Evolutionary conservation across 2,797 vertebrate genomes (phyloP).

Genomic region (Diglossa cyanea): DNA sequence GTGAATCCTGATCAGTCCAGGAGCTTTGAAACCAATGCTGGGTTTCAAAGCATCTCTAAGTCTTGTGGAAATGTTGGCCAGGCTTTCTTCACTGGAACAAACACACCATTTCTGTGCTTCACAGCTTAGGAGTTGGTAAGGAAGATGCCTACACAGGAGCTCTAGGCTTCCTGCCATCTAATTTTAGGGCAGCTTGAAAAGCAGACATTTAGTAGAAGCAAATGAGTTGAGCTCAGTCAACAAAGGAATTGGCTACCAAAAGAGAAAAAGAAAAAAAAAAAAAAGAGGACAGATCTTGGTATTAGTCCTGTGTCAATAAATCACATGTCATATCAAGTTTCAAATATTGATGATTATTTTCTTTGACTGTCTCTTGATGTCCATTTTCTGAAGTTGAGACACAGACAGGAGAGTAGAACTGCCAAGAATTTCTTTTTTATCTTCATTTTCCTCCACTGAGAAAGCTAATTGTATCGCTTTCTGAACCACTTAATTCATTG

Average conservation of each 20-base stretch:
- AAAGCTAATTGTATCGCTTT: constrained; percentile 49
- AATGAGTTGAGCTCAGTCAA: constrained; percentile 11
- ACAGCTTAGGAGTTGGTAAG: background rate
- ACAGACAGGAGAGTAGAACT: background rate
- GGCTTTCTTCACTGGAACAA: background rate
- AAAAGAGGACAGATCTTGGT: background rate
- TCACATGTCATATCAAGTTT: background rate
- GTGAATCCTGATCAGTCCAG: background rate
- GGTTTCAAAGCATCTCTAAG: background rate
- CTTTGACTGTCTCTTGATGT: background rate
- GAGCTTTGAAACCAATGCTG: background rate
- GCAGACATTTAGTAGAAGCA: constrained; percentile 25
- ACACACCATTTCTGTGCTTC: background rate
- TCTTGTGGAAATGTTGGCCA: background rate
- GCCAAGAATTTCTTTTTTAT: background rate
- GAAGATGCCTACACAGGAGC: constrained; percentile 21
- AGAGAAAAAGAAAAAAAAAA: background rate
- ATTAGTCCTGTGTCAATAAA: background rate
- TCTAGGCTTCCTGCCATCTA: constrained; percentile 54
- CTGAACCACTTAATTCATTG: constrained; percentile 53
- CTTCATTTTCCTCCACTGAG: constrained; percentile 13
- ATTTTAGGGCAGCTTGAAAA: constrained; percentile 51
- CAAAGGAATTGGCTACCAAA: background rate
- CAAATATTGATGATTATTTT: constrained; percentile 11
- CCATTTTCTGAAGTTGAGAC: background rate